A percentile compares a stretch with the other conserved stretches of the same genome.
Conservation (phyloP, 2,888 invertebrate genomes). For the Yponomeuta plumbellus region DNA sequence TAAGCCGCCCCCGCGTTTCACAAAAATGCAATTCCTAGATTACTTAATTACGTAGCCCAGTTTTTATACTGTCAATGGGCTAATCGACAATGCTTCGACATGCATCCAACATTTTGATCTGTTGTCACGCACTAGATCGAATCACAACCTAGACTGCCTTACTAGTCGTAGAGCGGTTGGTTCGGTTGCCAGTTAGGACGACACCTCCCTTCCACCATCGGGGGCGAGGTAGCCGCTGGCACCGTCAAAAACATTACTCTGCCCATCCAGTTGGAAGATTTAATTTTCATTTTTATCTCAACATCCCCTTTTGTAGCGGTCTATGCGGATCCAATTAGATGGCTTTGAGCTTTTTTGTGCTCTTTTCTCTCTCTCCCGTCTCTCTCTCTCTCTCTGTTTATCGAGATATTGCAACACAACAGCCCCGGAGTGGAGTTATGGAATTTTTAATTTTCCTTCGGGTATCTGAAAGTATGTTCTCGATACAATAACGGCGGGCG, state of each 20-base stretch:
- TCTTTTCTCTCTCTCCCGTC: background rate
- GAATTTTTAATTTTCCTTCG: slow-evolving; percentile 1
- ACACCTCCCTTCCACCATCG: slow-evolving; percentile 20
- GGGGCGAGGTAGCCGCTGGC: slow-evolving; percentile 45
- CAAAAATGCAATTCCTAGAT: no score
- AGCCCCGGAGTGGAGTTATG: background rate
- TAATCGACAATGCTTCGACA: no score
- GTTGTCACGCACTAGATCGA: no score
- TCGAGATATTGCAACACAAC: background rate
- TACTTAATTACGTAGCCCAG: no score
- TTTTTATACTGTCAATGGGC: no score
- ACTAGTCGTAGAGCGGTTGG: no score
- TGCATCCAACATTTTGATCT: no score
- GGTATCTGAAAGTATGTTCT: background rate
- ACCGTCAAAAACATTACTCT: slow-evolving; percentile 77
- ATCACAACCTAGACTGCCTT: no score
- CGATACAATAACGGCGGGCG: background rate
- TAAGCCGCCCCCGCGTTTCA: no score
- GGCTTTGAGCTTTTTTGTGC: slow-evolving; percentile 46
- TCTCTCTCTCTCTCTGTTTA: background rate
- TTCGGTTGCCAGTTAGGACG: background rate
- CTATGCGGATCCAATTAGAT: slow-evolving; percentile 73
- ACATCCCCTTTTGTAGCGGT: slow-evolving; percentile 76
- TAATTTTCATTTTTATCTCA: slow-evolving; percentile 78
- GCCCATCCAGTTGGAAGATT: slow-evolving; percentile 75